Evolutionary conservation across 2,113 vertebrate genomes (phyloP), one percentile per base, ranked within the genome.

Genomic region (Chascanopsetta lugubris): DNA sequence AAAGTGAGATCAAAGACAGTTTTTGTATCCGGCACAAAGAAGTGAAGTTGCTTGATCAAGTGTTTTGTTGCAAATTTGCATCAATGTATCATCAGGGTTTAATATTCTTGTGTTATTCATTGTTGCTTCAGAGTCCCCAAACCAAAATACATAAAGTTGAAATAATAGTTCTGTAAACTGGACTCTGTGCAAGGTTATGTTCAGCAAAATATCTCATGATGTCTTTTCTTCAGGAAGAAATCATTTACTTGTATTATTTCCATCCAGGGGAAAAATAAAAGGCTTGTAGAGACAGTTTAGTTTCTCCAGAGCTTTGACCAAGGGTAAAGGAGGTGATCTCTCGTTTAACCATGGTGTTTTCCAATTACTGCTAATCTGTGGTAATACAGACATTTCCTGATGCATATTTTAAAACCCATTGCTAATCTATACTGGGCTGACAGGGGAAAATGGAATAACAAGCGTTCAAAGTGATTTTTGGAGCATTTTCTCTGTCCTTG

Each of bases 1-100:
- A 42, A 63, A 46, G 7, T 45, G 26, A 64, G 63, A 55, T 73
- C 47, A 76, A 72, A 61, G 30, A 26, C n/a, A n/a, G n/a, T 61
- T 62, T 61, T 57, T 49, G 36, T 5, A 8, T 43, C 47, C 12
- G 8, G 29, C 18, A 34, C 15, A 56, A 61, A 56, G 24, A 3
- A 42, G 42, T 17, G 13, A 40, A 29, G 69, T 54, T n/a, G 57
- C 57, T 59, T 4, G 30, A 8, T 18, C 38, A 53, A 51, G 40
- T 11, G 32, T 49, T 26, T 60, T 3, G 43, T 40, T n/a, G n/a
- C n/a, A n/a, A n/a, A 55, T 43, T 55, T 49, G 8, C 30, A 58
- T 67, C 12, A 26, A 22, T 26, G 63, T 15, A 65, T 67, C 22
- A 29, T 43, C 27, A 18, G 17, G 43, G 12, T 57, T 51, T 24